Base-by-base conservation (phyloP, 92 coral and sea anemone genomes). In the Nematostella vectensis region DNA sequence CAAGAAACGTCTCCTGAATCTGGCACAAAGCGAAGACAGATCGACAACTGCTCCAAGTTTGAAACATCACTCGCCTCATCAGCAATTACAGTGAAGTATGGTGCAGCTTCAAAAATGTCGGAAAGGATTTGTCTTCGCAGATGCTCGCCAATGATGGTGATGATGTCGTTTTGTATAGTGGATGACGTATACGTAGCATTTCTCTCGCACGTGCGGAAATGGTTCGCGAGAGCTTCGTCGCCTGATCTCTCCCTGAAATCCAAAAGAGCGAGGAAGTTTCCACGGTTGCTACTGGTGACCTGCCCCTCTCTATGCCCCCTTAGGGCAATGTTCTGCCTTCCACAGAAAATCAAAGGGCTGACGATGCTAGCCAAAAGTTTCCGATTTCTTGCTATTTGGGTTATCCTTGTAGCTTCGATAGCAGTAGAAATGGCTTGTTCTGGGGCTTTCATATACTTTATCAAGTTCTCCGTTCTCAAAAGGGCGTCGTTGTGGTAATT, bases 51-150 rank as follows among this genome's bases (percentile, higher is more conserved):
- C 48, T 74, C 81, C 8, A 42, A 54, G 27, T 76, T 55, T 13
- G 82, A 52, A 36, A 68, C 50, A 36, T 76, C 82, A 25, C 69
- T 50, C 44, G 50, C 75, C 31, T 76, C 82, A 27, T 76, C 71
- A 29, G 70, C 75, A 17, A 76, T 59, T 12, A 76, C 18, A n/a
- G 76, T 47, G 30, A 44, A 75, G 26, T 39, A 59, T 0, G 65
- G 38, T 6, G 51, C 50, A 25, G 54, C 31, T 37, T 29, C 8
- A 54, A 61, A 62, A n/a, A 65, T 64, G 63, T 73, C 61, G 40
- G 45, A 11, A 20, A 57, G 24, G 42, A 71, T 62, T n/a, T 71
- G 56, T 45, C 44, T 24, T 48, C 70, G 19, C 44, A 53, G 27
- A 22, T 55, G 25, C 55, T 58, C 62, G 40, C 26, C 31, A 53